Conservation (phyloP, 2,888 invertebrate species). For the Parnassius orleans region DNA sequence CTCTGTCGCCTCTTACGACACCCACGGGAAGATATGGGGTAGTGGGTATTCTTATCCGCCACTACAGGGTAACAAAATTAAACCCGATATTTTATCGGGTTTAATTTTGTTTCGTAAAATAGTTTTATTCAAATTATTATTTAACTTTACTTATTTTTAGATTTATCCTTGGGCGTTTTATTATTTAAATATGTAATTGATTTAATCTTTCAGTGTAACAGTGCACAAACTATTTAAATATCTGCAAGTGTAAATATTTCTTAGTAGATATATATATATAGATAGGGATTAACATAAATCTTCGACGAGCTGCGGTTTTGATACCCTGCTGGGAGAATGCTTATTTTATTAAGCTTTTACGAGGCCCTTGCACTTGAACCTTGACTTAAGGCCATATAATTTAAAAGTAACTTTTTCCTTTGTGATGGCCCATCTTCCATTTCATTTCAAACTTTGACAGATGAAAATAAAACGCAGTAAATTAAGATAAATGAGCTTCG, state of each 20-base stretch:
- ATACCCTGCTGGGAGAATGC: constrained; percentile 53
- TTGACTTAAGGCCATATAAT: constrained; percentile 35
- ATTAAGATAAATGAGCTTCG: constrained; percentile 16
- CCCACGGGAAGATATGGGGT: too few relatives aligned
- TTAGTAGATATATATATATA: not conserved
- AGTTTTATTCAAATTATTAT: too few relatives aligned
- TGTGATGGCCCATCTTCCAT: constrained; percentile 2
- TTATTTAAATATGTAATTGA: too few relatives aligned
- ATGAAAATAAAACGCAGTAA: constrained; percentile 16
- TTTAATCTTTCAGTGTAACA: too few relatives aligned
- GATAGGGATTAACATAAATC: constrained; percentile 33
- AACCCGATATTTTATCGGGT: too few relatives aligned
- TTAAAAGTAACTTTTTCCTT: constrained; percentile 29
- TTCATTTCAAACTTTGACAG: constrained; percentile 13
- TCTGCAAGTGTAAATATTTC: constrained; percentile 4
- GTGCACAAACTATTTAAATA: constrained; percentile 8
- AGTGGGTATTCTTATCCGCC: too few relatives aligned
- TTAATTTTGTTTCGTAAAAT: too few relatives aligned
- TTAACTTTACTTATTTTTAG: too few relatives aligned
- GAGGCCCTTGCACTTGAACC: constrained; percentile 61
- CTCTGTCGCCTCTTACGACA: too few relatives aligned
- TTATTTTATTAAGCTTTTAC: constrained; percentile 63
- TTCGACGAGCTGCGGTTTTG: constrained; percentile 51
- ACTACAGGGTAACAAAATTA: too few relatives aligned
- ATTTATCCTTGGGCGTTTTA: too few relatives aligned